phyloP scores from a whole-genome alignment of 2,888 invertebrate species.

The Aphidoletes aphidimyza region DNA sequence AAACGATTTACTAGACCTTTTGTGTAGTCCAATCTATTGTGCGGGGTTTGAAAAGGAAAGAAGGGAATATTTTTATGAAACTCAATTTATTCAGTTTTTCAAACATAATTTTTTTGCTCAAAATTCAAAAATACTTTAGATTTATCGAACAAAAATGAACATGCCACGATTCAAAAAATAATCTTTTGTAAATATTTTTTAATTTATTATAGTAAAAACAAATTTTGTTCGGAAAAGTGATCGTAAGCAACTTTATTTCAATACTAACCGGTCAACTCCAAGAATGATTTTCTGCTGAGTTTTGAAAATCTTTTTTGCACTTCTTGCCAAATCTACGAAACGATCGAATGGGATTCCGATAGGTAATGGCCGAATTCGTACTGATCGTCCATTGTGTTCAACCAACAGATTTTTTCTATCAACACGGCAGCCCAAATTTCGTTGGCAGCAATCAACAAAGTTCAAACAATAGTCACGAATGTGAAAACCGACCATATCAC shows the following conservation, averaged over 20 bases:
- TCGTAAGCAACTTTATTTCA: no score
- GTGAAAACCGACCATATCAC: slow-evolving; percentile 94
- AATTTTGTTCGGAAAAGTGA: no score
- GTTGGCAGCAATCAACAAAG: slow-evolving; percentile 91
- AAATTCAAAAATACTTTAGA: no score
- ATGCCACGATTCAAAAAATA: background rate
- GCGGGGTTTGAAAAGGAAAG: no score
- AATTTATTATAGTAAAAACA: no score
- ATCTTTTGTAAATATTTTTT: background rate
- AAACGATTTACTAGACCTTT: slow-evolving; percentile 87
- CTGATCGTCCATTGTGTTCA: slow-evolving; percentile 87
- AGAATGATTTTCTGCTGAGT: slow-evolving; percentile 84
- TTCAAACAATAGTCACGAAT: slow-evolving; percentile 91
- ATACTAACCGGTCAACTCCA: slow-evolving; percentile 81
- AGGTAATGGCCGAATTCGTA: slow-evolving; percentile 84
- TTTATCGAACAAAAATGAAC: no score
- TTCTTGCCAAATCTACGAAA: slow-evolving; percentile 83
- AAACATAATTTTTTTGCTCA: no score
- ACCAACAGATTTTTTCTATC: slow-evolving; percentile 87
- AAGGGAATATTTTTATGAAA: background rate
- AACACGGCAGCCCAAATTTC: slow-evolving; percentile 86
- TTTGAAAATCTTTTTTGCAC: slow-evolving; percentile 74
- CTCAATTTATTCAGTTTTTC: background rate
- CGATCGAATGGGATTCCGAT: slow-evolving; percentile 90
- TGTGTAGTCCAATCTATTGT: slow-evolving; percentile 75